Evolutionary conservation across 1,140 invertebrate genomes (phyloP).

Genomic region (Stenopsyche tienmushanensis): DNA sequence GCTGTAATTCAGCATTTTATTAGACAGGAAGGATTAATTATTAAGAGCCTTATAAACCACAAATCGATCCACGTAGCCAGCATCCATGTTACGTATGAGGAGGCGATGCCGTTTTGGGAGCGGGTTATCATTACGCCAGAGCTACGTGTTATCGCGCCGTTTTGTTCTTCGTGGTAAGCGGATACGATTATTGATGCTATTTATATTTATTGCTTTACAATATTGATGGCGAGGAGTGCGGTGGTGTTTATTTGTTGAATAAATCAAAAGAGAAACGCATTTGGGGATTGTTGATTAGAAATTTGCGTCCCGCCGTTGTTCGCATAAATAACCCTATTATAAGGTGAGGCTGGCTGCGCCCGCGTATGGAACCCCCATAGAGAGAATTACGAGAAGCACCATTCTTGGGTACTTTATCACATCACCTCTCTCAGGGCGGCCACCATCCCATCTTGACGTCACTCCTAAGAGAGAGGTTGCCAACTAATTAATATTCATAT

Average conservation of each 20-base stretch:
- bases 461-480: neutral
- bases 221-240: neutral
- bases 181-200: too few relatives aligned
- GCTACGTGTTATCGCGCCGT: too few relatives aligned
- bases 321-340: conserved; percentile 40
- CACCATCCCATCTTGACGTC: neutral
- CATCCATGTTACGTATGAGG: too few relatives aligned
- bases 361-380: conserved; percentile 19
- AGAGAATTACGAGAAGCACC: conserved; percentile 33
- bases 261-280: conserved; percentile 25
- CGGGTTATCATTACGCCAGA: too few relatives aligned
- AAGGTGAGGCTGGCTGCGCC: conserved; percentile 33
- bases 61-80: too few relatives aligned
- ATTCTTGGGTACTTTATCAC: conserved; percentile 29
- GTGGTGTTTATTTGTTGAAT: neutral
- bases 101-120: too few relatives aligned
- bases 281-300: conserved; percentile 38
- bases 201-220: neutral
- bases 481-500: too few relatives aligned
- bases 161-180: too few relatives aligned
- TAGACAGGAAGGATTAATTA: too few relatives aligned
- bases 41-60: too few relatives aligned
- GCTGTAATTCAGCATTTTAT: too few relatives aligned
- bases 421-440: conserved; percentile 14
- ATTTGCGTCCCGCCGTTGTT: conserved; percentile 34